Base-by-base conservation (phyloP, 2,888 invertebrate genomes). In the Hirtodrosophila histrioides region DNA sequence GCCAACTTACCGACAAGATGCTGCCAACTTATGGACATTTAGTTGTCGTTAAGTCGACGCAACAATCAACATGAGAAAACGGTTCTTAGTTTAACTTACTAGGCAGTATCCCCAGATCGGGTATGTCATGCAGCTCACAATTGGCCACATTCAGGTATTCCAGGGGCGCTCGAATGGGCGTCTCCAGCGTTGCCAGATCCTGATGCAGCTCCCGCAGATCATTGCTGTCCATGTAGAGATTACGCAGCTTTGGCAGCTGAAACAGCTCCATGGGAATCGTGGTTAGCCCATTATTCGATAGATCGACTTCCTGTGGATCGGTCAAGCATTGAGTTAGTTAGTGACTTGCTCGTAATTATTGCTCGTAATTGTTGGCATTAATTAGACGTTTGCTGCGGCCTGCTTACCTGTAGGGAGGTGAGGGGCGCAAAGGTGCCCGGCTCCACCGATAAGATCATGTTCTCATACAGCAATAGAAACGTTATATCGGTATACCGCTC, bases 31-130 rank as follows among this genome's bases (percentile, higher is more conserved):
- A 3, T 10, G 4, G 27, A 27, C 6, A 17, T 17, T 17, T 17
- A 17, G 17, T 27, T 27, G 6, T 27, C 27, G 4, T 27, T 27
- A 27, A 27, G 4, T 27, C 6, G 0, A 27, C 27, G 3, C 4
- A 23, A 27, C 4, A 23, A 23, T 6, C n/a, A 5, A 29, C 11
- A 27, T 27, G 11, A 43, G 24, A 27, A 27, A 1, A 5, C n/a
- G n/a, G n/a, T n/a, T 27, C 31, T 31, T 8, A 31, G 27, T 31
- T 31, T 31, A 8, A 3, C 89, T 85, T 73, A 91, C 91, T 86
- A 10, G 95, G 94, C 12, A 94, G 80, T 31, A 92, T 90, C 2
- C 94, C 94, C 88, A 95, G 92, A 75, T 93, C 90, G 1, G 95
- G 95, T 39, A 95, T 89, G 57, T 92, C 91, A 11, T 90, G 91